These are phyloP conservation scores for Chroicocephalus ridibundus DNA, from an alignment of 2,113 vertebrate genomes.

Conservation along the genomic window DNA sequence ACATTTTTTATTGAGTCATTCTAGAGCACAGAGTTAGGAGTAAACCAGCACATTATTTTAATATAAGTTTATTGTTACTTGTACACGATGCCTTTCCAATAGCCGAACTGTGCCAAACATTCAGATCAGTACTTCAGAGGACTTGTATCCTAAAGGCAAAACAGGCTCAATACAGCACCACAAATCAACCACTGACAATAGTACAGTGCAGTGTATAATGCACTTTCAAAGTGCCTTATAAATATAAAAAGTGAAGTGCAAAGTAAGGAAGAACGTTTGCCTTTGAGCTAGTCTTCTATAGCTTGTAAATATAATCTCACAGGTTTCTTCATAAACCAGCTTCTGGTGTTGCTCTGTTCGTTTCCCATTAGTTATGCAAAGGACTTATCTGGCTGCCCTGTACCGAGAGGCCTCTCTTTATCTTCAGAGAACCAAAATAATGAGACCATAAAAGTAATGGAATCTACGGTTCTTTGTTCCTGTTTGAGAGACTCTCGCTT, in stretches of 20 bases:
- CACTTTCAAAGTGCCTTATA: slow-evolving; percentile 5
- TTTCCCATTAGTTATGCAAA: background rate
- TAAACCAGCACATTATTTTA: slow-evolving; percentile 22
- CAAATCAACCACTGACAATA: slow-evolving; percentile 5
- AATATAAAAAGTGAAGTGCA: slow-evolving; percentile 6
- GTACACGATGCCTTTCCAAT: background rate
- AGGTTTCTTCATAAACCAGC: background rate
- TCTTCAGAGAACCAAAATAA: background rate
- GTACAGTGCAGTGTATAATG: background rate
- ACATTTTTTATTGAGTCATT: slow-evolving; percentile 1
- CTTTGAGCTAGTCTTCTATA: background rate
- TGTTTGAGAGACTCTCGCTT: background rate
- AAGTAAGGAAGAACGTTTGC: background rate
- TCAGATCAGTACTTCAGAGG: background rate
- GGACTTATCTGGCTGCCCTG: background rate
- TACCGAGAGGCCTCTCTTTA: background rate
- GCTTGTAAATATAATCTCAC: background rate
- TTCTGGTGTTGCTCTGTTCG: background rate
- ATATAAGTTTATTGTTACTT: slow-evolving; percentile 28
- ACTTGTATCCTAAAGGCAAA: slow-evolving; percentile 35
- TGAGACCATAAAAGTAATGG: background rate
- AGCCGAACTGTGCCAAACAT: slow-evolving; percentile 13
- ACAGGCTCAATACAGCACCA: background rate
- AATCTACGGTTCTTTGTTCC: background rate
- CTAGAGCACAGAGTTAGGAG: background rate